Evolutionary conservation across 92 coral and sea anemone genomes (phyloP), one percentile per base, ranked within the genome.

Genomic region (Epizoanthus stellaris): DNA sequence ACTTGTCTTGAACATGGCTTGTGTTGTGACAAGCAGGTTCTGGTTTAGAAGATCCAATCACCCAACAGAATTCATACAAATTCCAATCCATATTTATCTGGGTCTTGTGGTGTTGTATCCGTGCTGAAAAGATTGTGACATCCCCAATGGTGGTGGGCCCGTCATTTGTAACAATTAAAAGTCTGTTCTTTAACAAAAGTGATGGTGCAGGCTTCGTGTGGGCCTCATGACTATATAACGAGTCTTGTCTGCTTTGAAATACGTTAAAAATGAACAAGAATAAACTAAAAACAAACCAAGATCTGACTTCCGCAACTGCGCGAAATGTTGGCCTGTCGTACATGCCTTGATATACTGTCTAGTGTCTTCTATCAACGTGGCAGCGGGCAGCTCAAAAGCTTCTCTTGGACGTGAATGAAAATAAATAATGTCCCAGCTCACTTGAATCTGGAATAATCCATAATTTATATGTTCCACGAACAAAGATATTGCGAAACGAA

Each of bases 101-200:
- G 0, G 82, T 62, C 43, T 65, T 16, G 19, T 59, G 39, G 30
- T 49, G 75, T 61, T 76, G 61, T 23, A 84, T 64, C 88, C 83
- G 67, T 9, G 73, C 95, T 43, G 47, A 43, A 38, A 92, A 82
- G 5, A 42, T 67, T 7, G 93, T 89, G n/a, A 15, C 74, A 67
- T 89, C 93, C 49, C 95, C 95, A 0, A 86, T 34, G 6, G 85
- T 86, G 3, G 87, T 87, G 0, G 89, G 77, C 0, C 91, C 86
- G 42, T 80, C 85, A 58, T 75, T 73, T 14, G 86, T 67, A 1
- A 92, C 43, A 19, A 77, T 79, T 17, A 92, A 90, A 34, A 54
- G 68, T 30, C 25, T 15, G 56, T 57, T 36, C 40, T 58, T 71
- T 17, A 80, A 40, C 73, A 15, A 69, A 36, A 45, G 19, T 38